Percentiles rank a stretch among this genome's conserved stretches.
These are phyloP conservation scores for Zeus faber DNA, from an alignment of 2,113 vertebrate genomes.

Conservation along the genomic window DNA sequence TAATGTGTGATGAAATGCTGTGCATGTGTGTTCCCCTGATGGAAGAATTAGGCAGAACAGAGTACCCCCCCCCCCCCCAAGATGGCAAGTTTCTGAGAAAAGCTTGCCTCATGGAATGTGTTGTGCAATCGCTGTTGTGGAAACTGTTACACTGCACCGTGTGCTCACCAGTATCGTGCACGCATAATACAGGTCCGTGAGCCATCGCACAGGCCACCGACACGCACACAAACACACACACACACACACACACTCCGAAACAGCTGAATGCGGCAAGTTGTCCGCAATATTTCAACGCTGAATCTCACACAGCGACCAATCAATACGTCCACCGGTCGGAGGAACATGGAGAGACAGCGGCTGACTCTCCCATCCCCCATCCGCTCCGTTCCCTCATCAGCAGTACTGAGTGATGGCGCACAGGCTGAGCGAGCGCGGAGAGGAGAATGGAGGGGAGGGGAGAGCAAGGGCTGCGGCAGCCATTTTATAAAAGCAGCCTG, in stretches of 20 bases:
- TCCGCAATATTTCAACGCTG: background rate
- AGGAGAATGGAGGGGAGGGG: conserved; percentile 43
- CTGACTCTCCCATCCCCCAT: conserved; percentile 44
- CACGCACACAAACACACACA: conserved; percentile 5
- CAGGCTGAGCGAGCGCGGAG: conserved; percentile 52
- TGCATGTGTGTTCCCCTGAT: conserved; percentile 8
- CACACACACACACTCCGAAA: conserved; percentile 18
- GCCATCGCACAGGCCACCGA: background rate
- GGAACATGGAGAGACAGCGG: conserved; percentile 23
- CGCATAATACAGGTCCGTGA: conserved; percentile 14
- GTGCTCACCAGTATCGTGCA: conserved; percentile 22
- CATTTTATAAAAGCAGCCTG: conserved; percentile 67
- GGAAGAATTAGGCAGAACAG: conserved; percentile 25
- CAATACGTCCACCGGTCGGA: background rate
- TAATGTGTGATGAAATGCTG: no score
- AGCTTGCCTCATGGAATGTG: conserved; percentile 46
- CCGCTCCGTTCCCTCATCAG: conserved; percentile 60
- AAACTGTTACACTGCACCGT: conserved; percentile 39
- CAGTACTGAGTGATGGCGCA: conserved; percentile 63
- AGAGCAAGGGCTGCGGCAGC: conserved; percentile 58
- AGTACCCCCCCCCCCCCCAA: conserved; percentile 15
- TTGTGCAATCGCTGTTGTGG: conserved; percentile 56
- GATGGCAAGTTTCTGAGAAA: conserved; percentile 39
- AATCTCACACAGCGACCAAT: conserved; percentile 8
- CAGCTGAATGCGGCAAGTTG: background rate